These are phyloP conservation scores for Eidolon dupreanum DNA, from an alignment of 2,797 vertebrate genomes.

Conservation along the genomic window DNA sequence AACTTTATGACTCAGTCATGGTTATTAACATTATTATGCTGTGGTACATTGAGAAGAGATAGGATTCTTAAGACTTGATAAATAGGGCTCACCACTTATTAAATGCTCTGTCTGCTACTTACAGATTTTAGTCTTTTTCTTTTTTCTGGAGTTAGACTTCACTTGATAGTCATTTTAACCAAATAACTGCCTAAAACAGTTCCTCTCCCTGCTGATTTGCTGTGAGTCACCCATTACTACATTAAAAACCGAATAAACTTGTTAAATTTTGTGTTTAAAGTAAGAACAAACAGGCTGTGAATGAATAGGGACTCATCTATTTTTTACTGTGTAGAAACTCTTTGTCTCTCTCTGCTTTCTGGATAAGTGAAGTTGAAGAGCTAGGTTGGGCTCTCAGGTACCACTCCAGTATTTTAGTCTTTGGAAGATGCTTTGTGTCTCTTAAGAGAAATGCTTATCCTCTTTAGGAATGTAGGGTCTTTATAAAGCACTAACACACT, in stretches of 20 bases:
- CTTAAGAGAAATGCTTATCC: not conserved
- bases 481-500: not conserved
- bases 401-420: not conserved
- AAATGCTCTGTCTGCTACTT: not conserved
- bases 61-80: not conserved
- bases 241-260: conserved; percentile 3
- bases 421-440: conserved; percentile 15
- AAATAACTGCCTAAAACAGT: not conserved
- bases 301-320: not conserved
- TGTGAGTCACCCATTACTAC: not conserved
- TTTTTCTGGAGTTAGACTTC: not conserved
- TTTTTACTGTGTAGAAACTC: conserved; percentile 24
- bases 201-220: not conserved
- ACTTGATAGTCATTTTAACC: conserved; percentile 11
- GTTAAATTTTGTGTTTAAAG: conserved; percentile 36
- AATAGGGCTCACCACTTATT: not conserved
- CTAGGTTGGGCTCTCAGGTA: not conserved
- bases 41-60: conserved; percentile 15
- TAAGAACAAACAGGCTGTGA: not conserved
- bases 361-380: not conserved
- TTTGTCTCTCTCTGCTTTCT: conserved; percentile 54
- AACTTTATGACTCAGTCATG: not conserved
- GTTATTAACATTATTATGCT: not conserved
- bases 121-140: not conserved
- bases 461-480: not conserved